These are phyloP conservation scores for Paramormyrops hopkinsi DNA, from an alignment of 2,797 vertebrate species.

Conservation along the genomic window DNA sequence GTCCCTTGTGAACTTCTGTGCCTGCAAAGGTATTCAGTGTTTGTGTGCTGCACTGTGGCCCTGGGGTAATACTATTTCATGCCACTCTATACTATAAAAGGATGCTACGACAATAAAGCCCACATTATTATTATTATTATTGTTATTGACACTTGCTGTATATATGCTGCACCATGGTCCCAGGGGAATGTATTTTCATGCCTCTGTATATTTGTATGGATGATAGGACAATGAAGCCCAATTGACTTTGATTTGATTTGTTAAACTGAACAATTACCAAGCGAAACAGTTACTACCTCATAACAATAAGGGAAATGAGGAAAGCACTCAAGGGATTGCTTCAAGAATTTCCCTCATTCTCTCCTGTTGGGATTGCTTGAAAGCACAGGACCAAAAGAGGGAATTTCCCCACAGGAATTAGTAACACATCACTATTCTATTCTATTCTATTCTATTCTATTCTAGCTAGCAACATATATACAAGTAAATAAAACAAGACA, in stretches of 20 bases:
- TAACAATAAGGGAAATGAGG: neutral
- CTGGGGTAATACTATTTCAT: neutral
- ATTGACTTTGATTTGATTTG: neutral
- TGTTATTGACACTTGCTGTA: neutral
- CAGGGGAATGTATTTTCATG: neutral
- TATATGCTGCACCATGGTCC: neutral
- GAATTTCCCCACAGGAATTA: neutral
- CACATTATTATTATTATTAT: neutral
- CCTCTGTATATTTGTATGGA: neutral
- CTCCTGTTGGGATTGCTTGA: neutral
- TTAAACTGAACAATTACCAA: neutral
- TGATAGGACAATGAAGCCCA: neutral
- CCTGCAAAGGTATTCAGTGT: neutral
- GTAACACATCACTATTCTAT: neutral
- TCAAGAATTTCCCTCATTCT: neutral
- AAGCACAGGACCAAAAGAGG: neutral
- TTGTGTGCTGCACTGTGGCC: neutral
- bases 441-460: neutral
- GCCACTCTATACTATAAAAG: neutral
- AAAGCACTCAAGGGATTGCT: neutral
- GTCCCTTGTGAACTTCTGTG: neutral
- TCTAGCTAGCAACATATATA: neutral
- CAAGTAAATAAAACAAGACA: neutral
- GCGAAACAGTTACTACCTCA: neutral
- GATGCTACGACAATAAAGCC: neutral